Base-by-base conservation (phyloP, 2,888 invertebrate genomes). In the Bembecia ichneumoniformis region DNA sequence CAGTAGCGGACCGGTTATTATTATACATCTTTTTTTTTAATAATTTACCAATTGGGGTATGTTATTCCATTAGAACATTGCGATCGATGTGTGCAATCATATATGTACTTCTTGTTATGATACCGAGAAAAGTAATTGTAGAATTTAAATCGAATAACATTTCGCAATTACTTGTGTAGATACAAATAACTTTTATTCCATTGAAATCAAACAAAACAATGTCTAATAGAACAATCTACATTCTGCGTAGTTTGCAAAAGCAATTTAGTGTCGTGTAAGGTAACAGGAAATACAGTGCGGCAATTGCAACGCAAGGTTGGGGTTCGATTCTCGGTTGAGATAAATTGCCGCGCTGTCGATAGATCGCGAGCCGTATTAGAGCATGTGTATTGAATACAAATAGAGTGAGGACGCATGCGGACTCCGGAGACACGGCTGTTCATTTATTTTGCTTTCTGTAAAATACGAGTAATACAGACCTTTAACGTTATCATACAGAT, bases 301-400 rank as follows among this genome's bases (percentile, higher is more conserved):
- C 40, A 72, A 73, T 76, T 70, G 74, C 68, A 68, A 67, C 48
- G 59, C 64, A 63, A 64, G 72, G 74, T 72, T 73, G 68, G 70
- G 70, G 71, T 75, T 77, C 74, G 77, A 78, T 77, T 72, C 76
- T 63, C 62, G 58, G 58, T 58, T 54, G 64, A 79, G 76, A 82
- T 84, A 82, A 82, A 82, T 82, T 74, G 74, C 59, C 55, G 52
- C 50, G 70, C 71, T 73, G 77, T 77, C 80, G 70, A 77, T 82
- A 74, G 68, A 74, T 40, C 40, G 40, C 11, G 62, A 66, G 65
- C 77, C 77, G 74, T 84, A 82, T 86, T 82, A 78, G 77, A 74
- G 64, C 62, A 63, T 70, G 72, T 70, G 72, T 73, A 74, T 79
- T 79, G 86, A 78, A 87, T 84, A 81, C 82, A 78, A 84, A 83